A percentile compares a stretch with the other conserved stretches of the same genome.
phyloP scores from a whole-genome alignment of 2,113 vertebrate genomes.

The Crotalus tigris region DNA sequence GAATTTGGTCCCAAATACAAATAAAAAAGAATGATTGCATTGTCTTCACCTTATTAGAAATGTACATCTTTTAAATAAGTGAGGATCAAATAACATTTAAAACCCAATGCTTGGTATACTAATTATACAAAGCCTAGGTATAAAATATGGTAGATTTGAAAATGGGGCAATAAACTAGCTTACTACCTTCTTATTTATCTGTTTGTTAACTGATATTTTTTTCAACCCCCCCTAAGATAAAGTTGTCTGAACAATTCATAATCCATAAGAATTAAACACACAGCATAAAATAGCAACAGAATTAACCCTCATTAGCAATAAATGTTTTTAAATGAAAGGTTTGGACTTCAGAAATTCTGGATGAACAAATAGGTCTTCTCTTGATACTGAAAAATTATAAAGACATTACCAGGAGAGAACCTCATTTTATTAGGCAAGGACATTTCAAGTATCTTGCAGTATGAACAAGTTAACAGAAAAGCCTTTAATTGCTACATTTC shows the following conservation, averaged over 20 bases:
- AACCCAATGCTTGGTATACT: background rate
- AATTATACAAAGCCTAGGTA: background rate
- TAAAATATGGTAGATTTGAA: background rate
- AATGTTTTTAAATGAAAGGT: background rate
- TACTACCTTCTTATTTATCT: background rate
- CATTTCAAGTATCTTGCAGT: background rate
- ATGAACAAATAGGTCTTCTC: background rate
- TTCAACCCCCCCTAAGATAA: background rate
- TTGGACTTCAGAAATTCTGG: background rate
- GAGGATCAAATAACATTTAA: background rate
- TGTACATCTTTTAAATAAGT: background rate
- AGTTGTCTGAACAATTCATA: background rate
- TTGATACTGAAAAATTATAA: background rate
- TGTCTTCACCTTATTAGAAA: background rate
- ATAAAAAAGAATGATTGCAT: background rate
- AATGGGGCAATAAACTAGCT: background rate
- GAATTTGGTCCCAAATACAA: background rate
- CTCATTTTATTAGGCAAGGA: background rate
- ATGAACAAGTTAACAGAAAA: background rate
- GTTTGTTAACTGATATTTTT: background rate
- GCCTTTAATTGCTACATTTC: background rate
- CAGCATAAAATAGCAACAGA: background rate
- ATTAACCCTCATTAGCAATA: background rate
- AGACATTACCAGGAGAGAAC: background rate
- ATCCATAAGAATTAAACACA: background rate